These are phyloP conservation scores for Toxostoma redivivum DNA, from an alignment of 2,113 vertebrate species.

Conservation along the genomic window DNA sequence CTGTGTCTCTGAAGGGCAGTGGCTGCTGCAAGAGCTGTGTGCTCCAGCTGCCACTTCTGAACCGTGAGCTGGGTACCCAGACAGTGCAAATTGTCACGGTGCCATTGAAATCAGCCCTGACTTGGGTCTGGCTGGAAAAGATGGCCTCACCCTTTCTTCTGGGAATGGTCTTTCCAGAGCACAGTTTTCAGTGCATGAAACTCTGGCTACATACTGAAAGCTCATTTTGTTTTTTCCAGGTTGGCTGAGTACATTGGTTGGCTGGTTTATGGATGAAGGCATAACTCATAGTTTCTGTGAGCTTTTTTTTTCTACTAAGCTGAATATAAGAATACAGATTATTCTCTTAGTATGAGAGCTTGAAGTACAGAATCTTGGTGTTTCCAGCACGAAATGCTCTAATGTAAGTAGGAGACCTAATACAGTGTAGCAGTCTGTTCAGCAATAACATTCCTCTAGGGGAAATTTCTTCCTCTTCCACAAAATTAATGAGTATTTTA, in stretches of 20 bases:
- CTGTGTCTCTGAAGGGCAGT: fast-evolving
- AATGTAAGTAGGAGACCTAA: background rate
- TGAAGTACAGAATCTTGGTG: background rate
- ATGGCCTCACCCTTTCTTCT: background rate
- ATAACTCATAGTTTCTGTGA: background rate
- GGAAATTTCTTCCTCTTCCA: background rate
- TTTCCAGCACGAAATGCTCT: background rate
- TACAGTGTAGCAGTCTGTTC: background rate
- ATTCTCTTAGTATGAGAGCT: background rate
- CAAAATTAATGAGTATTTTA: background rate
- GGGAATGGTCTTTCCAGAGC: background rate
- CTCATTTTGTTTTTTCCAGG: background rate
- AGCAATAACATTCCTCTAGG: background rate
- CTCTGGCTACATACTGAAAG: background rate
- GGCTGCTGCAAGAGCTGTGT: background rate
- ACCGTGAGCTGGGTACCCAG: fast-evolving
- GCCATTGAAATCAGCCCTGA: background rate
- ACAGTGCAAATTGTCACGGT: fast-evolving
- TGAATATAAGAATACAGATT: background rate
- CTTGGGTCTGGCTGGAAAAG: background rate
- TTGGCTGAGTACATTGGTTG: background rate
- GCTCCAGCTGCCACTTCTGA: background rate
- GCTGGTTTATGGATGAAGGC: background rate
- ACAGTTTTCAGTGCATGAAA: background rate
- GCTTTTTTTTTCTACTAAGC: background rate